Evolutionary conservation across 2,888 invertebrate genomes (phyloP), one percentile per base, ranked within the genome.

Genomic region (Diarsia mendica): DNA sequence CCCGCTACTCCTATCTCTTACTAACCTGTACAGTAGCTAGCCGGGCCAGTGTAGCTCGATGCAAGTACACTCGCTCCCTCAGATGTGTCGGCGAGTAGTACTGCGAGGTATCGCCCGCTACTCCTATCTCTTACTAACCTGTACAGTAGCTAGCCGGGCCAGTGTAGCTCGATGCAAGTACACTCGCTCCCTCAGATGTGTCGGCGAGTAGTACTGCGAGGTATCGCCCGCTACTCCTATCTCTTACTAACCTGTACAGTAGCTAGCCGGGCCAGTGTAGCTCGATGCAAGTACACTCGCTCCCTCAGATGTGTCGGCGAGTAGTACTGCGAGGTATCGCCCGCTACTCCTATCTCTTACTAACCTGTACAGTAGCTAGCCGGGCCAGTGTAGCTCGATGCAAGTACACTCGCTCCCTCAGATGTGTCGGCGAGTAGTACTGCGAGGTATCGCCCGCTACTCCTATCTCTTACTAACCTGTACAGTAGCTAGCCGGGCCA

Each of bases 341-440:
- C 98, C 18, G 97, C 2, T 28, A 28, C 28, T 28, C 28, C 28
- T 28, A 28, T n/a, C n/a, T n/a, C 53, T n/a, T 2, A 53, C 53
- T n/a, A 15, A 55, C 98, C 97, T 98, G 98, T 8, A 99, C 98
- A 1, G 99, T 99, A 6, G 99, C 98, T 6, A 99, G 95, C 77
- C 98, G 97, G 0, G 99, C 98, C 39, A 99, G 95, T 15, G 99
- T 98, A 0, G 98, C 98, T 51, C 99, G 97, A 90, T 99, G 99
- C 28, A 99, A 96, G 93, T 99, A 99, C n/a, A 99, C 98, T 39
- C 98, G 97, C 93, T 99, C 99, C 87, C 99, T 98, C 73, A 99
- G 97, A 91, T 98, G 99, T 88, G 99, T 98, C 0, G 99, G 98
- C 33, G 98, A 97, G 92, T 99, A 99, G 93, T 98, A 99, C 79